Evolutionary conservation across 2,888 invertebrate species (phyloP), one percentile per base, ranked within the genome.

Genomic region (Dynastes hyllus): DNA sequence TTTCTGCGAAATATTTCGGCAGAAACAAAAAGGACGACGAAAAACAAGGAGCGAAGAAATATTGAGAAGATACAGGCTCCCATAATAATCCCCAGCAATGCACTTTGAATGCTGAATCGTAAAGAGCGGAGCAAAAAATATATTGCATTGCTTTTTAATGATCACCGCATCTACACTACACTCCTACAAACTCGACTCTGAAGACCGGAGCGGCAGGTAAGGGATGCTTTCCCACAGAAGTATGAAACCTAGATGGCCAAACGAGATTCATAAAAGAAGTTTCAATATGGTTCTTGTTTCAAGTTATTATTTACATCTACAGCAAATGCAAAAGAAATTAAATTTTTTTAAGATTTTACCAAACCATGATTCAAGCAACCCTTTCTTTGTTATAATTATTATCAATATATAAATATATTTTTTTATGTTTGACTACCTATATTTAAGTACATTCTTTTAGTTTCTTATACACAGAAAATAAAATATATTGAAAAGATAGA

Each of bases 111-210:
- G 79, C 79, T 65, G 71, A 76, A 79, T 81, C 78, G 73, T 58
- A 81, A 82, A 80, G 79, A 81, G 76, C 80, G 80, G 81, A 83
- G 83, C 82, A 82, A 84, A 85, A 84, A 84, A 84, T 82, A 84
- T 82, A 84, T 84, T 84, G 83, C 84, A 85, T 84, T 84, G 84
- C 85, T 82, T 82, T 85, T 85, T 84, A 84, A 85, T 84, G 85
- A 84, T 83, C 83, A 81, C 83, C 82, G 84, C 83, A 84, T 82
- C 81, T 84, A 83, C 83, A 81, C 82, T 81, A 83, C 83, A 81
- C 83, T 82, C 83, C 77, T 80, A 82, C 78, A 70, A 63, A 78
- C 78, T 58, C 70, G 61, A 45, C 40, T 58, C 40, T 61, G 29
- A 51, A 63, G 78, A 65, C 61, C 22, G 63, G 69, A 50, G 40